Evolutionary conservation across 1,140 invertebrate genomes (phyloP).

Genomic region (Heliothis subflexa): DNA sequence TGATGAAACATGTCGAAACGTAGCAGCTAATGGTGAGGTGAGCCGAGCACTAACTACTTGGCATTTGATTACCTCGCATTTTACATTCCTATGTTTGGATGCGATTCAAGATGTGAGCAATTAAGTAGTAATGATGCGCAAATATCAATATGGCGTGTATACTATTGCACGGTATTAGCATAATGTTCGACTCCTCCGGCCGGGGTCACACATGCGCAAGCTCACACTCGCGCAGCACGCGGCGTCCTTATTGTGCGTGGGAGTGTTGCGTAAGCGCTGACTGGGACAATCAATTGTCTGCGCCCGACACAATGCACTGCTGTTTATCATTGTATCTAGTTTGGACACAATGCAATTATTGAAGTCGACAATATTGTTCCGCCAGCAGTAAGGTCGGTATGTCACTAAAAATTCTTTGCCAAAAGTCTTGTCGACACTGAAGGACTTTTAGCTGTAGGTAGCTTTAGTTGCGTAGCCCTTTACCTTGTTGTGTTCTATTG

Average conservation of each 20-base stretch:
- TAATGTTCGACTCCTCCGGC: background rate
- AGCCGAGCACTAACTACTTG: background rate
- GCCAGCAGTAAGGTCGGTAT: background rate
- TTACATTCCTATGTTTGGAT: slow-evolving; percentile 4
- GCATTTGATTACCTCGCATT: background rate
- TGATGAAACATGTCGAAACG: background rate
- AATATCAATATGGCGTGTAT: background rate
- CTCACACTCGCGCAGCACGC: background rate
- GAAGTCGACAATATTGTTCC: background rate
- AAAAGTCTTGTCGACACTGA: background rate
- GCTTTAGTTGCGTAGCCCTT: too few relatives aligned
- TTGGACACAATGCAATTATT: slow-evolving; percentile 7
- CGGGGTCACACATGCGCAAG: background rate
- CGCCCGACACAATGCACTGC: slow-evolving; percentile 1
- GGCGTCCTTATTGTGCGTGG: slow-evolving; percentile 8
- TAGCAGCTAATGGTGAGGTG: background rate
- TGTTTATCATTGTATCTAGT: slow-evolving; percentile 11
- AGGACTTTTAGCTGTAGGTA: too few relatives aligned
- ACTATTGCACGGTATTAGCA: background rate
- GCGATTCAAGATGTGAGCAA: slow-evolving; percentile 4
- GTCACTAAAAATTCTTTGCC: background rate
- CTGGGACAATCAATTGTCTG: slow-evolving; percentile 23
- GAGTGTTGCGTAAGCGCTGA: background rate
- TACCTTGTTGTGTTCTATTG: too few relatives aligned
- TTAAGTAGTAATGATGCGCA: slow-evolving; percentile 9